phyloP scores from a whole-genome alignment of 2,113 vertebrate species.

The Atractosteus spatula region DNA sequence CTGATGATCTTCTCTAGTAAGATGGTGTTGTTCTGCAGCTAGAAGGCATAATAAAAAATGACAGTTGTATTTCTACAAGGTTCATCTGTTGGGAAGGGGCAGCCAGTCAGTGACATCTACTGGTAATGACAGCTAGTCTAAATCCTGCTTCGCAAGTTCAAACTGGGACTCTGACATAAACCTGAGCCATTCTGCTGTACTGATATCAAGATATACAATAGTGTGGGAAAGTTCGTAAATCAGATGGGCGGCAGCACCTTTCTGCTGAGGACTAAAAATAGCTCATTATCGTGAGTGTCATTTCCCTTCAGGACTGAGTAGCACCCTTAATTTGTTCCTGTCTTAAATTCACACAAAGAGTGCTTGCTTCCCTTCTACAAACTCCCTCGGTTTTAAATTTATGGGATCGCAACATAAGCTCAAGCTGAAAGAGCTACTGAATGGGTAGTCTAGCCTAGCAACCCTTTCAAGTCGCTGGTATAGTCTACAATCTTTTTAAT shows the following conservation, averaged over 20 bases:
- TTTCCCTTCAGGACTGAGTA: slow-evolving; percentile 53
- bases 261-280: slow-evolving; percentile 50
- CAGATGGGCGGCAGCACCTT: slow-evolving; percentile 56
- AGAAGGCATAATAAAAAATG: too few relatives aligned
- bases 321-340: slow-evolving; percentile 44
- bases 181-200: slow-evolving; percentile 43
- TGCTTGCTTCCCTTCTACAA: neutral
- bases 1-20: too few relatives aligned
- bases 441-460: too few relatives aligned
- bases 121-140: slow-evolving; percentile 54
- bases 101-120: slow-evolving; percentile 57
- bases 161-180: slow-evolving; percentile 46
- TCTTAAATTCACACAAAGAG: slow-evolving; percentile 41
- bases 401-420: neutral
- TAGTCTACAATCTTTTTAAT: too few relatives aligned
- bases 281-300: slow-evolving; percentile 58
- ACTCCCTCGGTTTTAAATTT: neutral
- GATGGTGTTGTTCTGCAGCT: too few relatives aligned
- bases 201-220: slow-evolving; percentile 55
- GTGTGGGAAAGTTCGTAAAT: slow-evolving; percentile 54
- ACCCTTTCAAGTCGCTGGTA: too few relatives aligned
- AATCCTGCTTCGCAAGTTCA: slow-evolving; percentile 56
- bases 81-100: slow-evolving; percentile 55
- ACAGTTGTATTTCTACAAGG: slow-evolving; percentile 1
- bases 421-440: too few relatives aligned